phyloP scores from a whole-genome alignment of 1,140 invertebrate species.

The Nephila pilipes region DNA sequence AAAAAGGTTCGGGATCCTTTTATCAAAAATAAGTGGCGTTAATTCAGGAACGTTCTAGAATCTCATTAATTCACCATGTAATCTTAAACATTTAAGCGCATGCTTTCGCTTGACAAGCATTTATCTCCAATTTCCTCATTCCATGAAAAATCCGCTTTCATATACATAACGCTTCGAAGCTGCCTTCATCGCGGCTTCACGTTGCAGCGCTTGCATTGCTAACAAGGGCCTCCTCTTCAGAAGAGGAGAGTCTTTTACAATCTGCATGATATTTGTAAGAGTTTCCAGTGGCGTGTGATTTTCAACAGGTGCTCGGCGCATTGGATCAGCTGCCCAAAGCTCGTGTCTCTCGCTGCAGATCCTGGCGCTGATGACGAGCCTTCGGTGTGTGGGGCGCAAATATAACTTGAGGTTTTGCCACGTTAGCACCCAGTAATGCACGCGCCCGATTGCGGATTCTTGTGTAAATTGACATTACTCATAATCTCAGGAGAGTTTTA shows the following conservation, averaged over 20 bases:
- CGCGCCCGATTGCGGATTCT: background rate
- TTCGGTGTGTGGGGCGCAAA: slow-evolving; percentile 16
- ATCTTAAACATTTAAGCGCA: too few species aligned
- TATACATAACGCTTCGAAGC: background rate
- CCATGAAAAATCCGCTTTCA: too few species aligned
- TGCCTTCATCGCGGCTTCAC: too few species aligned
- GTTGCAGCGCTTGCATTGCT: background rate
- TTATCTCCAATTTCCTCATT: too few species aligned
- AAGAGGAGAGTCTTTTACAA: background rate
- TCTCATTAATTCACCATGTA: too few species aligned
- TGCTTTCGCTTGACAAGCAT: too few species aligned
- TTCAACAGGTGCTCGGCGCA: slow-evolving; percentile 21
- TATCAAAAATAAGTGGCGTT: too few species aligned
- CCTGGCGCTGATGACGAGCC: slow-evolving; percentile 24
- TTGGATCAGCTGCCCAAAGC: slow-evolving; percentile 37
- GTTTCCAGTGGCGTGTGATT: slow-evolving; percentile 42
- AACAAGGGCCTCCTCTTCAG: background rate
- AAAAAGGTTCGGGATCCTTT: too few species aligned
- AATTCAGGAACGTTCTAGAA: too few species aligned
- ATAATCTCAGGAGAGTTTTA: background rate
- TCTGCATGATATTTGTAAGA: background rate
- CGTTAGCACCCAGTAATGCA: slow-evolving; percentile 66
- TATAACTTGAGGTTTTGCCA: slow-evolving; percentile 71
- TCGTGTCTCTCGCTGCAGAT: slow-evolving; percentile 1
- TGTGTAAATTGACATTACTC: slow-evolving; percentile 65